These are phyloP conservation scores for Falco naumanni DNA, from an alignment of 2,797 vertebrate genomes.

Conservation along the genomic window DNA sequence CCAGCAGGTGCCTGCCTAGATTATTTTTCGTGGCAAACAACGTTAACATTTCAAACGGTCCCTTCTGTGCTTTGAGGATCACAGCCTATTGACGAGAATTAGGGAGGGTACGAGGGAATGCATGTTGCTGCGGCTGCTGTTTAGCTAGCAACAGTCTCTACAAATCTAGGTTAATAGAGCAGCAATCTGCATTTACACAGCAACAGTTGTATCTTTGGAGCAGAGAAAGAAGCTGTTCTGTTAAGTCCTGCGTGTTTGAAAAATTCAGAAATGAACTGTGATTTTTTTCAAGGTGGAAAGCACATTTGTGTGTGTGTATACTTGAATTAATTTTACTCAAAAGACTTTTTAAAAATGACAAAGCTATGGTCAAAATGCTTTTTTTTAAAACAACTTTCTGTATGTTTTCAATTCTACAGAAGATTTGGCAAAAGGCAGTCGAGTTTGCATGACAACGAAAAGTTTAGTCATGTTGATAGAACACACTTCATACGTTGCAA, in stretches of 20 bases:
- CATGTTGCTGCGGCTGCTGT: neutral
- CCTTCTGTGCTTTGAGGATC: neutral
- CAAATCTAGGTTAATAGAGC: conserved; percentile 63
- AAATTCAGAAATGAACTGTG: neutral
- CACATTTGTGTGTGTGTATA: neutral
- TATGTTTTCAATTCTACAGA: neutral
- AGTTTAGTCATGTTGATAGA: neutral
- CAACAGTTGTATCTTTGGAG: neutral
- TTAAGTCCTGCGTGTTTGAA: neutral
- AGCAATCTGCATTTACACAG: neutral
- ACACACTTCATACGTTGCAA: neutral
- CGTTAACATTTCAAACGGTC: neutral
- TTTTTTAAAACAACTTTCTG: neutral
- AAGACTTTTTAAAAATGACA: neutral
- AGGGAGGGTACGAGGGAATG: neutral
- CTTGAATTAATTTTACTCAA: neutral
- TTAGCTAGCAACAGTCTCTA: neutral
- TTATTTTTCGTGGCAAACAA: conserved; percentile 14
- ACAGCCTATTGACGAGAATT: neutral
- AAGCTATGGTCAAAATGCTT: neutral
- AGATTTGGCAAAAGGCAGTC: neutral
- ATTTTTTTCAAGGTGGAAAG: neutral
- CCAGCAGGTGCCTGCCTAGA: neutral
- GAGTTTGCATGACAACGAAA: neutral
- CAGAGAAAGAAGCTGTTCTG: neutral